A percentile compares a stretch with the other conserved stretches of the same genome.
Conservation (phyloP, 2,113 vertebrate genomes). For the Eleginops maclovinus region DNA sequence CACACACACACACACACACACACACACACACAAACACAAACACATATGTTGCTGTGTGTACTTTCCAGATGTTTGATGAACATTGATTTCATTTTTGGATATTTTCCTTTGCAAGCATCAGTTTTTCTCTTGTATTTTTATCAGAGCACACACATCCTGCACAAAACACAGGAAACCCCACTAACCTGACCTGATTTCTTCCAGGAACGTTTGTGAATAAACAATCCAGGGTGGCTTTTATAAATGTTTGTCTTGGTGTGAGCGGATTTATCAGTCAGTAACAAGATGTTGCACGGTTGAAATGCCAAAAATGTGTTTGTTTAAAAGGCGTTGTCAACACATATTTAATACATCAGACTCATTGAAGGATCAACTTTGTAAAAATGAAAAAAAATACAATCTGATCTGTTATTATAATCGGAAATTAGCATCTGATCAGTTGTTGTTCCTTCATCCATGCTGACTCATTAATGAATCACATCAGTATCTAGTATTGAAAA, state of each 20-base stretch:
- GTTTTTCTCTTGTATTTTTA: slow-evolving; percentile 5
- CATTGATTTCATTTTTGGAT: neutral
- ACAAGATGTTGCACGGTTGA: too few species aligned
- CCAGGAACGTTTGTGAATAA: neutral
- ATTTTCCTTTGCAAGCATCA: neutral
- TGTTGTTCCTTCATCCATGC: neutral
- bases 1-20: neutral
- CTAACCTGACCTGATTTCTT: neutral
- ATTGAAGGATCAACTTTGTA: too few species aligned
- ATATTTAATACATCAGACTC: too few species aligned
- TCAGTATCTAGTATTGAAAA: neutral
- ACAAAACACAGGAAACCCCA: neutral
- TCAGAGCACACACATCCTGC: slow-evolving; percentile 24
- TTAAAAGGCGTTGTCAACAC: too few species aligned
- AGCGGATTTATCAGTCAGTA: neutral
- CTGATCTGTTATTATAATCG: neutral
- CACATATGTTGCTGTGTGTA: neutral
- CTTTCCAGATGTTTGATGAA: neutral
- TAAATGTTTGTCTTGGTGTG: neutral
- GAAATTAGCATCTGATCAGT: neutral
- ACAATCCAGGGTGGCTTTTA: neutral
- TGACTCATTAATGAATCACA: neutral
- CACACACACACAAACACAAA: neutral
- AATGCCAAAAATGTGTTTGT: too few species aligned
- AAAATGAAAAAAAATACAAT: too few species aligned